A percentile compares a stretch with the other conserved stretches of the same genome.
These are phyloP conservation scores for Euglossa dilemma DNA, from an alignment of 1,140 invertebrate genomes.

Conservation along the genomic window DNA sequence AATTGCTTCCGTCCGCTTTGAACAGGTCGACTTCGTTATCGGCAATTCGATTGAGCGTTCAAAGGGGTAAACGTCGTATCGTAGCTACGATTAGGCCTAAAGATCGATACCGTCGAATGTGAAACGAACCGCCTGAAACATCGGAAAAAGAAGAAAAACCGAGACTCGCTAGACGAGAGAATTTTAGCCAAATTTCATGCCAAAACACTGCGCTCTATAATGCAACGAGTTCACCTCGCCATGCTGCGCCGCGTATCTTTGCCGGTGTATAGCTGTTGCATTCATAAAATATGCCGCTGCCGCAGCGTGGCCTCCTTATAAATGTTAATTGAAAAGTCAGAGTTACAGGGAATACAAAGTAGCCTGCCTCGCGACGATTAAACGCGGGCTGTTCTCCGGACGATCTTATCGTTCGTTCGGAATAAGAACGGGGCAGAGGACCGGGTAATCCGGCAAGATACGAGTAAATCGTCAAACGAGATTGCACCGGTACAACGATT, in stretches of 20 bases:
- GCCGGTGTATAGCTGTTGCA: not conserved
- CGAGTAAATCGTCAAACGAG: not conserved
- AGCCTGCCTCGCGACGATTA: not conserved
- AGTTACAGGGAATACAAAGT: not conserved
- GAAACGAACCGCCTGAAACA: not conserved
- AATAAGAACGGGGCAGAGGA: not conserved
- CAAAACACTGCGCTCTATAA: not conserved
- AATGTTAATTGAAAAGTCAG: not conserved
- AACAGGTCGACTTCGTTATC: constrained; percentile 1
- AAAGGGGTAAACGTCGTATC: not conserved
- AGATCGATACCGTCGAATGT: not conserved
- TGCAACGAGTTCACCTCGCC: not conserved
- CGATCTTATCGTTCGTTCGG: not conserved
- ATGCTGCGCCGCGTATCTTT: not conserved
- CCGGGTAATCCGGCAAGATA: not conserved
- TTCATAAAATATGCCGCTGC: not conserved
- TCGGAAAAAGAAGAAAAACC: not conserved
- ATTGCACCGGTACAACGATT: not conserved
- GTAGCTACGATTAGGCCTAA: not conserved
- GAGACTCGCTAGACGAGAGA: too few relatives aligned
- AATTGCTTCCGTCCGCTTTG: constrained; percentile 22
- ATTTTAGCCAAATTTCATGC: too few relatives aligned
- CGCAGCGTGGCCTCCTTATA: not conserved
- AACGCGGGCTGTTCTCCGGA: rapidly evolving
- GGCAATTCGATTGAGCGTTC: constrained; percentile 19